Evolutionary conservation across 1,140 invertebrate genomes (phyloP), one percentile per base, ranked within the genome.

Genomic region (Calephelis virginiensis): DNA sequence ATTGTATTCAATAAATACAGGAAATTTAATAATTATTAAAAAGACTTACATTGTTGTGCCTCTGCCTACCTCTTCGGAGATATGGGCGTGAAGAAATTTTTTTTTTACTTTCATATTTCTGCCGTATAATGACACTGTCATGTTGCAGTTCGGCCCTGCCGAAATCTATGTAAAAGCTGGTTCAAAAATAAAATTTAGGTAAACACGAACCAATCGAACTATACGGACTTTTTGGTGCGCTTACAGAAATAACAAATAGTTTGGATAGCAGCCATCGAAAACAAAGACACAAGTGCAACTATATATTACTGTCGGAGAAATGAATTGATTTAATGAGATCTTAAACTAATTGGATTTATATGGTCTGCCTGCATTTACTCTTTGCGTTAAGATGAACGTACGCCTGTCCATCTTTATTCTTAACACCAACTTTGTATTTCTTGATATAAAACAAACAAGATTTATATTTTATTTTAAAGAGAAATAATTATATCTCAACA

Each of bases 291-390:
- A 70, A 72, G 77, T 70, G 71, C 72, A 73, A 63, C 79, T 75
- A 86, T 88, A 83, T 78, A 81, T 86, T 83, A 83, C 79, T 86
- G 83, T 85, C 83, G 67, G 66, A 72, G 77, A 76, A 84, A 83
- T 80, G 82, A 84, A 83, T 88, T 89, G 88, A 88, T 89, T 88
- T 87, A 89, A 84, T 81, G 80, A 83, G 83, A 84, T 83, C 77
- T 82, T 86, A 83, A 86, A 82, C 82, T 89, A 88, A 88, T 88
- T 88, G 78, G 78, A 88, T 86, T 84, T 85, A 83, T 81, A 78
- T 72, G 79, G 73, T 82, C 71, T 77, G 77, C 71, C 79, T 80
- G 78, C 75, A 81, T 86, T 85, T 78, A 82, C 80, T 82, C 70
- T 75, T 65, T 53, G 63, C 68, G 68, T 64, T 73, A 71, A 83